Evolutionary conservation across 1,140 invertebrate species (phyloP), one percentile per base, ranked within the genome.

Genomic region (Bombus cullumanus): DNA sequence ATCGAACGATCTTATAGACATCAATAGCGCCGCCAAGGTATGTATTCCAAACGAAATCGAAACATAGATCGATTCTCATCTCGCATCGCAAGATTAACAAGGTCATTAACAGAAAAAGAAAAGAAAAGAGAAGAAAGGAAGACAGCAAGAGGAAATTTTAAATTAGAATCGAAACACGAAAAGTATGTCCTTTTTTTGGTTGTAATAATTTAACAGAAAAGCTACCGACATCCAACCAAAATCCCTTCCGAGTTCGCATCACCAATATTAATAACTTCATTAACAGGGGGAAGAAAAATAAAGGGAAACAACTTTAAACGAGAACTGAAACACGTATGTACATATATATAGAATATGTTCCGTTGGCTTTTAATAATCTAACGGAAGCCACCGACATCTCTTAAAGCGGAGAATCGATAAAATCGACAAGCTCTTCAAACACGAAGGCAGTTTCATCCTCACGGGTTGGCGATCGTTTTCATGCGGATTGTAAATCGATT

Each of bases 401-500:
- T 69, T 69, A 34, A n/a, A 68, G 25, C 28, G 53, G 69, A 13
- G n/a, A n/a, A 34, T 37, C 34, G 47, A 81, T 71, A 71, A 59
- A 81, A 81, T 72, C 69, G 47, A 53, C 68, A 59, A 69, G 62
- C 34, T 6, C 43, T 59, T 69, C 74, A 68, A 68, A 39, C 62
- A 78, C 41, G 74, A 59, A 59, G 53, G 31, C 41, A 12, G 66
- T 37, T 53, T 13, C n/a, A 37, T 18, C 8, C 59, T 18, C 10
- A 25, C 57, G 72, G 41, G 28, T 22, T 15, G 31, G 25, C 68
- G 31, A 57, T 66, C 31, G 68, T 53, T 83, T 57, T 73, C 59
- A 59, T 37, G 72, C 69, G 47, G 43, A n/a, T 37, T 62, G 37
- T 62, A 71, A 86, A 89, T 85, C 80, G 57, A 86, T 81, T 77